Base-by-base conservation (phyloP, 2,797 vertebrate species). In the Acestrorhynchus altus region DNA sequence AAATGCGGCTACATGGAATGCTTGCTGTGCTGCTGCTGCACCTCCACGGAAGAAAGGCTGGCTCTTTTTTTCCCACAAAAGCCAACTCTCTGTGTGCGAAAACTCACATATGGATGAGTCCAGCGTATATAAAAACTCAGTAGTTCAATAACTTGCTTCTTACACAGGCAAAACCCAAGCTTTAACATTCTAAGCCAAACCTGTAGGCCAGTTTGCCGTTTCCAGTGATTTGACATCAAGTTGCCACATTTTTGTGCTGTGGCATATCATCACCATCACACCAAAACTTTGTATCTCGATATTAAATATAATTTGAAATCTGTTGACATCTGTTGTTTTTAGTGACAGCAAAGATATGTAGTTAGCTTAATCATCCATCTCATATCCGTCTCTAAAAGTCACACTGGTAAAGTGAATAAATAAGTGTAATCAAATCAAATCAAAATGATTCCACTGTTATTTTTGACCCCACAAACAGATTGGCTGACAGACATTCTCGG, bases 1-100 rank as follows among this genome's bases (percentile, higher is more conserved):
- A 80, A 80, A 82, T 66, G 63, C 63, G 46, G 57, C 78, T 74
- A 51, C 66, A 80, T 51, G 67, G 60, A 81, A 59, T n/a, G 64
- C 72, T 72, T 72, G 56, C 81, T 78, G 74, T 79, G 78, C 49
- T 35, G 44, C 59, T 72, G 72, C 72, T 35, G 40, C 39, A 54
- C 24, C 46, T 67, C 52, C 31, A 40, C 42, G n/a, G 63, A 47
- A 68, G 39, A 47, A 74, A 72, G 60, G 20, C 72, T 59, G 22
- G 35, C 28, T 64, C 51, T 59, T 40, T 59, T 59, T 59, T 63
- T n/a, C 6, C 6, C 8, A 1, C 35, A 71, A 65, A 15, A 18
- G 20, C 18, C 54, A 16, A n/a, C 26, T 47, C 51, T n/a, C 47
- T 59, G 51, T 59, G 65, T 66, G 72, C 60, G 65, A 39, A 74